These are phyloP conservation scores for Unio pictorum DNA, from an alignment of 2,888 invertebrate species.

Conservation along the genomic window DNA sequence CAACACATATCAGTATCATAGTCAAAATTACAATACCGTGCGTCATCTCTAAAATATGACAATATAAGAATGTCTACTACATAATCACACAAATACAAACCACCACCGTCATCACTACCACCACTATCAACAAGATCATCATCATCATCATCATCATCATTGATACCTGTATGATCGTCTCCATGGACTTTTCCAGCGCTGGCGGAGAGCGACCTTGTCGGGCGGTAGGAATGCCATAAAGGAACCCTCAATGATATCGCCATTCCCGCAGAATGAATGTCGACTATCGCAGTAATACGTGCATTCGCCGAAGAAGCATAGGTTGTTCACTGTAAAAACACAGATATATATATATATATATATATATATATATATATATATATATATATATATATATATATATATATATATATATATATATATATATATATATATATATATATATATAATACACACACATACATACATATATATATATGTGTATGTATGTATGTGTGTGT, in stretches of 20 bases:
- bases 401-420: no score
- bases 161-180: constrained; percentile 14
- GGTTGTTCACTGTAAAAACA: constrained; percentile 28
- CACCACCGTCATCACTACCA: no score
- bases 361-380: no score
- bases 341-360: no score
- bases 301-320: constrained; percentile 35
- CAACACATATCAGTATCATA: no score
- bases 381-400: no score
- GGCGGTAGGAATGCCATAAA: constrained; percentile 29
- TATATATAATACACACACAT: neutral
- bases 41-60: no score
- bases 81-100: no score
- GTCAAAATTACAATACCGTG: no score
- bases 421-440: no score
- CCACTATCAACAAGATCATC: no score
- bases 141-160: neutral
- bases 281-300: constrained; percentile 36
- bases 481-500: neutral
- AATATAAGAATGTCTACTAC: no score
- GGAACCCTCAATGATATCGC: constrained; percentile 33
- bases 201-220: constrained; percentile 2
- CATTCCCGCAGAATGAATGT: constrained; percentile 34
- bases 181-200: constrained; percentile 29
- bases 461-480: neutral